Conservation (phyloP, 1,140 invertebrate species). For the Zaprionus ornatus region DNA sequence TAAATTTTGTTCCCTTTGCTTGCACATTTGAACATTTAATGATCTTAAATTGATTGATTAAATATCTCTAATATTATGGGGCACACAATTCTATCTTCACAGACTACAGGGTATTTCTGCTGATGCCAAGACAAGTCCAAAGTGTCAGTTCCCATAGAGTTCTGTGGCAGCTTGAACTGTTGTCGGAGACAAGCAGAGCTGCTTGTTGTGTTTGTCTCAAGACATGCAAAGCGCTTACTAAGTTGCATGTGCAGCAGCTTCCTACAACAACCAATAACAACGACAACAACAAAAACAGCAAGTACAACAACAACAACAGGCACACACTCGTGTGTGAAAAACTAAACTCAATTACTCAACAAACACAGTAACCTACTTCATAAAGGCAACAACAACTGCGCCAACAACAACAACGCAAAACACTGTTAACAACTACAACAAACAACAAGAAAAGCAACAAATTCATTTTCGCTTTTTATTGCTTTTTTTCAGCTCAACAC, state of each 20-base stretch:
- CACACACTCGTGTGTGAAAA: constrained; percentile 74
- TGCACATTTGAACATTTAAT: no score
- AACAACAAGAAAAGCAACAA: constrained; percentile 78
- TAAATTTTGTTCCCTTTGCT: no score
- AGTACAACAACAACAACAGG: constrained; percentile 33
- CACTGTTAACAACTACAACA: constrained; percentile 74
- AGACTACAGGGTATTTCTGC: neutral
- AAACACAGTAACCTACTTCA: constrained; percentile 82
- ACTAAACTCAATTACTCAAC: constrained; percentile 82
- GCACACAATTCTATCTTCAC: neutral
- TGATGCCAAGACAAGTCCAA: neutral
- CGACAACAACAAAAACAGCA: constrained; percentile 18
- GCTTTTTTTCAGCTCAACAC: constrained; percentile 44
- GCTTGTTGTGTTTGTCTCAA: constrained; percentile 47
- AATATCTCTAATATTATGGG: no score
- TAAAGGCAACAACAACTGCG: constrained; percentile 51
- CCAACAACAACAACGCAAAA: constrained; percentile 38
- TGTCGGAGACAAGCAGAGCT: constrained; percentile 40
- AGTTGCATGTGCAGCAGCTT: constrained; percentile 76
- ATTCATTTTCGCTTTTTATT: constrained; percentile 79
- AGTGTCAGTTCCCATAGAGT: constrained; percentile 3
- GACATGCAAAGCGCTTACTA: constrained; percentile 59
- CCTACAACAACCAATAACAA: constrained; percentile 54
- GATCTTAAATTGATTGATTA: no score
- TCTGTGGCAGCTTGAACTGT: constrained; percentile 21